Conservation (phyloP, 37 sponge, comb jelly and placozoan species). For the Axinella damicornis region DNA sequence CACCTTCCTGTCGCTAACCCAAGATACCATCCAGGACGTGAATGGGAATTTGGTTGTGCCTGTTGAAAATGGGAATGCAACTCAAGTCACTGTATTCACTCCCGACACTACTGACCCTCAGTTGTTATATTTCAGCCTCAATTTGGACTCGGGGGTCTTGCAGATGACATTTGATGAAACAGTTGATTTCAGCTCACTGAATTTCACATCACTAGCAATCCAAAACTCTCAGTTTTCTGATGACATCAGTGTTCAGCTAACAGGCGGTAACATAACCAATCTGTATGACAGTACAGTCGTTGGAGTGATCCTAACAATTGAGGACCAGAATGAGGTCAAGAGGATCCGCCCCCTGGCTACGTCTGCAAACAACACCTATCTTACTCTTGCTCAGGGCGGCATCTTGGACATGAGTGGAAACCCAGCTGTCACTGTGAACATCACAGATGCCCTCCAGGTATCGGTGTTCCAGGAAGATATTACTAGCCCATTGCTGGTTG, state of each 20-base stretch:
- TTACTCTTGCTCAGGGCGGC: slow-evolving; percentile 64
- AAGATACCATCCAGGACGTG: slow-evolving; percentile 70
- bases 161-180: slow-evolving; percentile 85
- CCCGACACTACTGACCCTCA: slow-evolving; percentile 70
- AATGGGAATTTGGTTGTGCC: slow-evolving; percentile 66
- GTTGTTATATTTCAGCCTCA: slow-evolving; percentile 57
- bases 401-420: slow-evolving; percentile 82
- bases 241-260: slow-evolving; percentile 34
- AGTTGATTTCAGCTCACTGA: slow-evolving; percentile 67
- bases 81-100: slow-evolving; percentile 58
- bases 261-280: slow-evolving; percentile 68
- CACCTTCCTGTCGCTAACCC: slow-evolving; percentile 75
- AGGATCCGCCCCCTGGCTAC: slow-evolving; percentile 65
- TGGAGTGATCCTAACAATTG: slow-evolving; percentile 41
- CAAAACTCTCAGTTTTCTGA: slow-evolving; percentile 19
- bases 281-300: slow-evolving; percentile 63
- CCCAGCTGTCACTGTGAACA: slow-evolving; percentile 28
- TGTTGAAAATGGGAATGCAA: slow-evolving; percentile 75
- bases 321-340: slow-evolving; percentile 83
- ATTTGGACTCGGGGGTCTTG: slow-evolving; percentile 71
- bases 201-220: slow-evolving; percentile 56
- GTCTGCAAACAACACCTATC: slow-evolving; percentile 43
- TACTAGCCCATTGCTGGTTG: slow-evolving; percentile 57
- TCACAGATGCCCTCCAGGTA: slow-evolving; percentile 42
- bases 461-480: slow-evolving; percentile 39